Base-by-base conservation (phyloP, 2,888 invertebrate genomes). In the Slavum lentiscoides region DNA sequence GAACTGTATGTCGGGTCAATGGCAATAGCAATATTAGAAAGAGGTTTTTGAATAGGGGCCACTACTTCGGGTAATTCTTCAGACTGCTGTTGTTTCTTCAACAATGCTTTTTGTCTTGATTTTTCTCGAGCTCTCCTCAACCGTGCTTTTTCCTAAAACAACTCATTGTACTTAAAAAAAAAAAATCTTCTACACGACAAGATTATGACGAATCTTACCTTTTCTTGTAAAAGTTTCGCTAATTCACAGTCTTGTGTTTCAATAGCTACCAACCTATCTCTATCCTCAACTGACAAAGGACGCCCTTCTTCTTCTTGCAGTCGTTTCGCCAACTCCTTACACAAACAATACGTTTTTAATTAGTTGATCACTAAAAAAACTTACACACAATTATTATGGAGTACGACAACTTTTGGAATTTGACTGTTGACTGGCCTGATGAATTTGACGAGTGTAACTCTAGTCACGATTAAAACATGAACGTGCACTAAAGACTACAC, bases 211-310 rank as follows among this genome's bases (percentile, higher is more conserved):
- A 62, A 58, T 83, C 83, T 83, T 82, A 86, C 87, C 84, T 90
- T 88, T 85, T 93, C 93, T 86, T 93, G 93, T 68, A 94, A 86
- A 88, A 93, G 89, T 85, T 91, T 90, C 2, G 93, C 93, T 73
- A 93, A 86, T 86, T 93, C 93, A 83, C 92, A 91, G 85, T 94
- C 93, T 86, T 93, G 93, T 0, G 92, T 92, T 87, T 94, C 93
- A 84, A 93, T 92, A 2, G 93, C 93, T 83, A 93, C 85, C 84
- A 91, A 88, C 83, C 91, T 89, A 86, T 92, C 92, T 43, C 87
- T 85, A 85, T 90, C 89, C 82, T 84, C 83, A 30, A 84, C 62
- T 3, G 83, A 82, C 81, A 90, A 87, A 73, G 89, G 89, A 55
- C 88, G 87, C 85, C 90, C 89, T 86, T 94, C 93, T 86, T 93